Evolutionary conservation across 2,888 invertebrate genomes (phyloP).

Genomic region (Callimorpha dominula): DNA sequence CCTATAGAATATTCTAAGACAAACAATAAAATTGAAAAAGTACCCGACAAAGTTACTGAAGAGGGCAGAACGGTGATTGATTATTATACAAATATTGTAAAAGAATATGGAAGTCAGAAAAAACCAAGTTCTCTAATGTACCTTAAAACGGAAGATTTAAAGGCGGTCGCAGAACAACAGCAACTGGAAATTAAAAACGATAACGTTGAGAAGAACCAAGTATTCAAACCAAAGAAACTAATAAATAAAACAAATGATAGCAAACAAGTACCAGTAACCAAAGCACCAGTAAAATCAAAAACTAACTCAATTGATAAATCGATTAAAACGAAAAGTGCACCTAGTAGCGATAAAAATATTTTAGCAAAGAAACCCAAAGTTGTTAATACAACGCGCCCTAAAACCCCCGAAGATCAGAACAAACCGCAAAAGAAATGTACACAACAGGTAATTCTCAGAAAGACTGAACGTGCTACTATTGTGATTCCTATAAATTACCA

Average conservation of each 20-base stretch:
- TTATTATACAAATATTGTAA: slow-evolving; percentile 93
- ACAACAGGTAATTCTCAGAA: slow-evolving; percentile 73
- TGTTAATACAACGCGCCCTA: slow-evolving; percentile 21
- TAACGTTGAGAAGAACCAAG: slow-evolving; percentile 47
- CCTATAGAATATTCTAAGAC: slow-evolving; percentile 48
- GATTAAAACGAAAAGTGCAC: slow-evolving; percentile 47
- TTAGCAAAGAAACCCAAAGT: slow-evolving; percentile 46
- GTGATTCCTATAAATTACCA: slow-evolving; percentile 84
- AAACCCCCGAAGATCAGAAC: slow-evolving; percentile 48
- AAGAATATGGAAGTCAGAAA: slow-evolving; percentile 88
- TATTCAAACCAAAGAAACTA: slow-evolving; percentile 56
- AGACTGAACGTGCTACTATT: slow-evolving; percentile 79
- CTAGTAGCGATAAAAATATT: slow-evolving; percentile 43
- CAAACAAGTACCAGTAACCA: slow-evolving; percentile 41
- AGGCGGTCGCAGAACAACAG: slow-evolving; percentile 86
- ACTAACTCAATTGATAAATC: slow-evolving; percentile 54
- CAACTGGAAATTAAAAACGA: slow-evolving; percentile 68
- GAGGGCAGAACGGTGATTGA: slow-evolving; percentile 91
- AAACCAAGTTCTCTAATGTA: slow-evolving; percentile 84
- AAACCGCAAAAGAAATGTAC: slow-evolving; percentile 59
- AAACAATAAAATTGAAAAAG: slow-evolving; percentile 59
- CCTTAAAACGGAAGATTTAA: slow-evolving; percentile 88
- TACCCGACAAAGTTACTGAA: slow-evolving; percentile 83
- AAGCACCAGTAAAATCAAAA: slow-evolving; percentile 49
- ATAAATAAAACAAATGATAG: slow-evolving; percentile 55